Evolutionary conservation across 2,113 vertebrate genomes (phyloP).

Genomic region (Sprattus sprattus): DNA sequence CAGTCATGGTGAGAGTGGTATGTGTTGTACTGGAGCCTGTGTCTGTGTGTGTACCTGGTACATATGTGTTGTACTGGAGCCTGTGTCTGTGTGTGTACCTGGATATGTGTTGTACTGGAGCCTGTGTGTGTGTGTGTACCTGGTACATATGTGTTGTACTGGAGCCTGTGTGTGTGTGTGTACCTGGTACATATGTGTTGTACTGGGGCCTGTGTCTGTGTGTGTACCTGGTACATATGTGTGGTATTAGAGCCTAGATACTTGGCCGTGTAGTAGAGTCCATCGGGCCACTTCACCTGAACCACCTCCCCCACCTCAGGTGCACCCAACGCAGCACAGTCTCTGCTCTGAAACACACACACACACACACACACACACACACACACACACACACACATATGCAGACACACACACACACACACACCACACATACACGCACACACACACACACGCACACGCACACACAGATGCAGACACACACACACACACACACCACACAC

Average conservation of each 20-base stretch:
- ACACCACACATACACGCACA: not conserved
- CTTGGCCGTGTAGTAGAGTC: constrained; percentile 91
- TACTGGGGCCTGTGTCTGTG: constrained; percentile 73
- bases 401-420: no score
- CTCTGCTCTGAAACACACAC: constrained; percentile 80
- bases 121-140: constrained; percentile 52
- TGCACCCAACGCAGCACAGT: constrained; percentile 86
- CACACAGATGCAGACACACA: no score
- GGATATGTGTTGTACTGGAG: constrained; percentile 84
- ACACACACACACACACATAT: no score
- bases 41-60: constrained; percentile 93
- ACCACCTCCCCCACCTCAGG: constrained; percentile 88
- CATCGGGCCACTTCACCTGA: constrained; percentile 96
- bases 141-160: constrained; percentile 60
- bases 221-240: constrained; percentile 89
- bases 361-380: not conserved
- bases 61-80: constrained; percentile 85
- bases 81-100: constrained; percentile 73
- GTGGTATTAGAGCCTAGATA: constrained; percentile 87
- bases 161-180: constrained; percentile 65
- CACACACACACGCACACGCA: not conserved
- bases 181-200: constrained; percentile 91
- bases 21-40: no score
- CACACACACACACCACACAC: not conserved
- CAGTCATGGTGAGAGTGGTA: constrained; percentile 55